phyloP scores from a whole-genome alignment of 2,888 invertebrate species.

The Drosophila planitibia region DNA sequence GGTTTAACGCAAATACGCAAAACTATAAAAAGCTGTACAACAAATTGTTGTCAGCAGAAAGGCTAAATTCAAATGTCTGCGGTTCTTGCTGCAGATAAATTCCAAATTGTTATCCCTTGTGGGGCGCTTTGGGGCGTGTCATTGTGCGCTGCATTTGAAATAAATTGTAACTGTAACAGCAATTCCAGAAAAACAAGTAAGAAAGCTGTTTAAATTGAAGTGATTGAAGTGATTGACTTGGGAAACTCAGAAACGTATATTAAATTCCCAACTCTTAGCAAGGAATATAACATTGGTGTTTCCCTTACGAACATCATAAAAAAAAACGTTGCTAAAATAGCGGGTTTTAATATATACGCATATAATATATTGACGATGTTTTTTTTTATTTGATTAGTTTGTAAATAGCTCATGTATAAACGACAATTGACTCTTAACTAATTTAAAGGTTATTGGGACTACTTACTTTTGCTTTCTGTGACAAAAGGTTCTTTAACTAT shows the following conservation, averaged over 20 bases:
- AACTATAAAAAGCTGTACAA: constrained; percentile 42
- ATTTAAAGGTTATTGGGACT: neutral
- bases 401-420: neutral
- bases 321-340: neutral
- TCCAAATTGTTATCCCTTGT: constrained; percentile 45
- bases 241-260: neutral
- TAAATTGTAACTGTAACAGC: constrained; percentile 25
- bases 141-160: constrained; percentile 43
- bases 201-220: neutral
- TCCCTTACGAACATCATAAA: neutral
- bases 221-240: neutral
- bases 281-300: neutral
- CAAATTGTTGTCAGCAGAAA: constrained; percentile 7
- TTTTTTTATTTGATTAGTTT: neutral
- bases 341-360: neutral
- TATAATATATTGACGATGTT: neutral
- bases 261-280: neutral
- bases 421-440: too few relatives aligned
- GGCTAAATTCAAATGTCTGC: constrained; percentile 45
- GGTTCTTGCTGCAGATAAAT: constrained; percentile 35
- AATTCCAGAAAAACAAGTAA: constrained; percentile 2
- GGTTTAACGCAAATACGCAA: constrained; percentile 28
- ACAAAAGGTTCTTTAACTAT: neutral
- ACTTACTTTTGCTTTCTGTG: neutral
- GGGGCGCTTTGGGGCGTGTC: constrained; percentile 21